phyloP scores from a whole-genome alignment of 2,113 vertebrate species.

The Pseudorectes ferrugineus region DNA sequence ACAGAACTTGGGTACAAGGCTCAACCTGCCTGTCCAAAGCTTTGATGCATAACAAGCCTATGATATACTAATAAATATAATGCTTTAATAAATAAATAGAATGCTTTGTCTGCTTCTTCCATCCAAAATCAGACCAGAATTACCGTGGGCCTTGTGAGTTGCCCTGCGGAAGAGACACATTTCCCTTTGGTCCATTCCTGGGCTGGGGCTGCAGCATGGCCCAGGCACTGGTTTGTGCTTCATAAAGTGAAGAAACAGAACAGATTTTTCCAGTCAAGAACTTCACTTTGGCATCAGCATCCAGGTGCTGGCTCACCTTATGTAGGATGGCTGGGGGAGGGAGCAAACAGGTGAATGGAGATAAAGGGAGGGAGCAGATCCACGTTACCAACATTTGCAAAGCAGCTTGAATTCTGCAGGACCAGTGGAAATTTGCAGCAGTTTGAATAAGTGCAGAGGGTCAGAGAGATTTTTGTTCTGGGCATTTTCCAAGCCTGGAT shows the following conservation, averaged over 20 bases:
- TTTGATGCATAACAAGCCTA: background rate
- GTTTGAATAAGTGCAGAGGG: background rate
- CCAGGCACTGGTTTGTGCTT: background rate
- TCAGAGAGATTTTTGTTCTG: background rate
- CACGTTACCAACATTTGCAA: fast-evolving
- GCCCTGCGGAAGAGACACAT: background rate
- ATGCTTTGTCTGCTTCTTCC: background rate
- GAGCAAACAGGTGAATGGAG: background rate
- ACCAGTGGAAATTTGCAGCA: background rate
- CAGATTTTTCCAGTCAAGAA: background rate
- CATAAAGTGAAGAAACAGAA: background rate
- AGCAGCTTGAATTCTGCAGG: background rate
- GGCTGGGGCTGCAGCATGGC: background rate
- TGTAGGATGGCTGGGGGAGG: background rate
- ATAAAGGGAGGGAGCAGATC: background rate
- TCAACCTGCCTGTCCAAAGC: background rate
- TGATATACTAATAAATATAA: slow-evolving; percentile 32
- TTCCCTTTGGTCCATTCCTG: background rate
- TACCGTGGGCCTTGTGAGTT: background rate
- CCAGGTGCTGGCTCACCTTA: background rate
- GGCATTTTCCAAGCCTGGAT: background rate
- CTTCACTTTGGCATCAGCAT: background rate
- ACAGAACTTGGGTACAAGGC: fast-evolving
- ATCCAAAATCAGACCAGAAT: background rate
- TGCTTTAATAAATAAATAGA: background rate